These are phyloP conservation scores for Crocallis elinguaria DNA, from an alignment of 2,888 invertebrate species.

Conservation along the genomic window DNA sequence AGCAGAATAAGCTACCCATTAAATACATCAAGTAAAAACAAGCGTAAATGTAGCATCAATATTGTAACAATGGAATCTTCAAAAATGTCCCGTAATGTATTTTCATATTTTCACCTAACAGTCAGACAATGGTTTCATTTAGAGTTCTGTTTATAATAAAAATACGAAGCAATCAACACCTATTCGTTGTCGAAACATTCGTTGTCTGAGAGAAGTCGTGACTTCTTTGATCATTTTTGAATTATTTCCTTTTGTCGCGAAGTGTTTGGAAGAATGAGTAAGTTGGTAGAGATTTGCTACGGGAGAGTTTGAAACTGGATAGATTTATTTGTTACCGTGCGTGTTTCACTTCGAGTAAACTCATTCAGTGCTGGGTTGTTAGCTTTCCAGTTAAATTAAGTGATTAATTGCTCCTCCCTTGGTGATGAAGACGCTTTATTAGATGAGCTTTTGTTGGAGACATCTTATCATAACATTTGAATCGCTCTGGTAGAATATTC, in stretches of 20 bases:
- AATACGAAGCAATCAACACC: conserved; percentile 30
- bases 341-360: conserved; percentile 42
- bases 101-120: conserved; percentile 6
- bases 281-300: conserved; percentile 45
- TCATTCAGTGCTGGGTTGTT: conserved; percentile 45
- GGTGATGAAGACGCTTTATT: conserved; percentile 33
- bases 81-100: background rate
- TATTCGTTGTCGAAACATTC: conserved; percentile 21
- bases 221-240: conserved; percentile 40
- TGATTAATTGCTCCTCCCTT: conserved; percentile 46
- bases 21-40: conserved; percentile 26
- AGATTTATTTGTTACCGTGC: conserved; percentile 58
- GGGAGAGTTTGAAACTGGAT: conserved; percentile 53
- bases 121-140: conserved; percentile 23
- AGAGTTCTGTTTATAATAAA: conserved; percentile 18
- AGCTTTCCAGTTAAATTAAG: conserved; percentile 51
- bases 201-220: conserved; percentile 20
- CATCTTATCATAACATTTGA: background rate
- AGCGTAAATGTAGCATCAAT: background rate
- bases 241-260: conserved; percentile 27
- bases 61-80: no score
- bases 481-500: background rate
- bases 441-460: conserved; percentile 1
- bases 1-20: conserved; percentile 23
- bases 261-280: conserved; percentile 26